A percentile compares a stretch with the other conserved stretches of the same genome.
These are phyloP conservation scores for Loripinus fragilis DNA, from an alignment of 2,888 invertebrate species.

Conservation along the genomic window DNA sequence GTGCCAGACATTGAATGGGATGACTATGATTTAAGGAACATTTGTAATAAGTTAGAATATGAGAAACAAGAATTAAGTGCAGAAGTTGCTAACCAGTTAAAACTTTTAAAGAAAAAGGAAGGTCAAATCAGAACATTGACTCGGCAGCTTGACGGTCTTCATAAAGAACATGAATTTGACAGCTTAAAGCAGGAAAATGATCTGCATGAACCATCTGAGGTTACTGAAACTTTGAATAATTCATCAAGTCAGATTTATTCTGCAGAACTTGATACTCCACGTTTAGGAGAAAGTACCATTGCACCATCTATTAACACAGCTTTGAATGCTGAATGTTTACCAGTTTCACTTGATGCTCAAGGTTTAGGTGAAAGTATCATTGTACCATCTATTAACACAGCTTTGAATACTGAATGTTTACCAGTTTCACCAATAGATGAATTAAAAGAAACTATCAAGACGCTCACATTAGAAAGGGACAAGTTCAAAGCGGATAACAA, in stretches of 20 bases:
- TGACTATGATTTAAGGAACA: constrained; percentile 47
- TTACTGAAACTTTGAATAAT: not conserved
- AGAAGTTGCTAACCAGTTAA: constrained; percentile 17
- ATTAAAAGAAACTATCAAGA: constrained; percentile 28
- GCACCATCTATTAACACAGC: not conserved
- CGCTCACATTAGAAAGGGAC: constrained; percentile 50
- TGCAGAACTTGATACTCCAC: not conserved
- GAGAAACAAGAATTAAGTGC: constrained; percentile 36
- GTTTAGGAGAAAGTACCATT: not conserved
- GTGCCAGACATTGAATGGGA: constrained; percentile 25
- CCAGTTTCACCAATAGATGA: not conserved
- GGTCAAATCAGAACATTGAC: constrained; percentile 31
- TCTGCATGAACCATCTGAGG: not conserved
- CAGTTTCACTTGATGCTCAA: not conserved
- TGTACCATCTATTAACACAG: not conserved
- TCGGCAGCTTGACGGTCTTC: not conserved
- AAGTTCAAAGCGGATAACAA: constrained; percentile 56
- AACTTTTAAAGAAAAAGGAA: constrained; percentile 41
- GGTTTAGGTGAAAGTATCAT: not conserved
- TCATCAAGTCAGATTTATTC: not conserved
- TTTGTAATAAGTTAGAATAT: constrained; percentile 43
- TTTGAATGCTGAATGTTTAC: not conserved
- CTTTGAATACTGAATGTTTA: not conserved
- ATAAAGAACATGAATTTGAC: not conserved
- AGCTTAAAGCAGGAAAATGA: not conserved